Evolutionary conservation across 2,797 vertebrate species (phyloP), one percentile per base, ranked within the genome.

Genomic region (Ctenochaetus hawaiiensis): DNA sequence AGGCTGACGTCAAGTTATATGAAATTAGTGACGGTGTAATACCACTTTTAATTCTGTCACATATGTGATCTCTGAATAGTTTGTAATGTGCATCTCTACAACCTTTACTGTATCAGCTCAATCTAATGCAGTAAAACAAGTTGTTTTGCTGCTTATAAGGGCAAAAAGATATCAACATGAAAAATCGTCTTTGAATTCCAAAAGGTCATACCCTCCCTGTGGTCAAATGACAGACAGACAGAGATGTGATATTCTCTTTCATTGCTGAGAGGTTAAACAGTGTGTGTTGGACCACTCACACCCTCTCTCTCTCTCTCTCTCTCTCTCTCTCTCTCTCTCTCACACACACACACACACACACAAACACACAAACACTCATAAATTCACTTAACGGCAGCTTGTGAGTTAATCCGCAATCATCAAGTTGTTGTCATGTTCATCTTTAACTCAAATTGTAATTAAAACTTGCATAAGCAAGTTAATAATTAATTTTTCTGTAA

Each of bases 131-230:
- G 62, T 76, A 74, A 81, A 88, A 88, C 72, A 90, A 71, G 83
- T 77, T 76, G 63, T 84, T 83, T 89, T 81, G 75, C 66, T 84
- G 80, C 70, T 83, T 64, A 71, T 74, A 59, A 72, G 48, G 73
- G 80, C 51, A 88, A 79, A 85, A 78, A 87, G 82, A 90, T 76
- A 84, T 87, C 83, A 91, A 85, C 79, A 73, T 83, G 86, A 87
- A 86, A 87, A 90, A 73, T n/a, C 70, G 70, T 73, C 79, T 86
- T 83, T 88, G 78, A 81, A 83, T 88, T 83, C 61, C 43, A 48
- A 92, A 94, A 93, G 92, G 91, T 92, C 86, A 86, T 57, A 69
- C 58, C 52, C 78, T 85, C 85, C 86, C 86, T 69, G 80, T 79
- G 91, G 89, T 92, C 90, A 92, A 85, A 89, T 82, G 30, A 34